phyloP scores from a whole-genome alignment of 2,113 vertebrate genomes.

The Myxocyprinus asiaticus region DNA sequence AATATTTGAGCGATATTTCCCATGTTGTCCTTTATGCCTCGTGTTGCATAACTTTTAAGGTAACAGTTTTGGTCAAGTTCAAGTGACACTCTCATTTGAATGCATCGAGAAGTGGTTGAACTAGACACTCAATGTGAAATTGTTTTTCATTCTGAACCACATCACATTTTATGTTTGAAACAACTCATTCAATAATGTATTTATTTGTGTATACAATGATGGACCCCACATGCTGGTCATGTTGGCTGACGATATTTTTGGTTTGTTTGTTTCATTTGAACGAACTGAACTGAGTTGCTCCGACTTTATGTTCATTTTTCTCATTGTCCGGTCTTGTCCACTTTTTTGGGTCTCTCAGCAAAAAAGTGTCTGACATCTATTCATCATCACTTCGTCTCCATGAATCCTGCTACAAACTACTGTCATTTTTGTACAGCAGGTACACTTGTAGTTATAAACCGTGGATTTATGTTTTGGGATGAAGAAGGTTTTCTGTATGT shows the following conservation, averaged over 20 bases:
- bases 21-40: background rate
- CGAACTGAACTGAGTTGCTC: constrained; percentile 74
- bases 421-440: constrained; percentile 66
- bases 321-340: constrained; percentile 80
- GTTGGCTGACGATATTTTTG: constrained; percentile 67
- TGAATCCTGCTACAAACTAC: constrained; percentile 49
- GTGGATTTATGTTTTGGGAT: constrained; percentile 69
- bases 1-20: constrained; percentile 57
- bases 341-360: constrained; percentile 80
- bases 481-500: background rate
- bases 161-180: background rate
- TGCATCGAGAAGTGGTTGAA: background rate
- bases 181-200: constrained; percentile 1
- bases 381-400: constrained; percentile 76
- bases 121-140: background rate
- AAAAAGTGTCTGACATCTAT: constrained; percentile 76
- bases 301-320: constrained; percentile 75
- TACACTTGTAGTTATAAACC: constrained; percentile 63
- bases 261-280: constrained; percentile 65
- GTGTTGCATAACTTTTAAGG: constrained; percentile 26
- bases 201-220: constrained; percentile 70
- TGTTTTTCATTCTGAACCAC: background rate
- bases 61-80: background rate
- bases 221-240: constrained; percentile 93
- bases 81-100: background rate